phyloP scores from a whole-genome alignment of 2,797 vertebrate genomes.

The Tachyglossus aculeatus region DNA sequence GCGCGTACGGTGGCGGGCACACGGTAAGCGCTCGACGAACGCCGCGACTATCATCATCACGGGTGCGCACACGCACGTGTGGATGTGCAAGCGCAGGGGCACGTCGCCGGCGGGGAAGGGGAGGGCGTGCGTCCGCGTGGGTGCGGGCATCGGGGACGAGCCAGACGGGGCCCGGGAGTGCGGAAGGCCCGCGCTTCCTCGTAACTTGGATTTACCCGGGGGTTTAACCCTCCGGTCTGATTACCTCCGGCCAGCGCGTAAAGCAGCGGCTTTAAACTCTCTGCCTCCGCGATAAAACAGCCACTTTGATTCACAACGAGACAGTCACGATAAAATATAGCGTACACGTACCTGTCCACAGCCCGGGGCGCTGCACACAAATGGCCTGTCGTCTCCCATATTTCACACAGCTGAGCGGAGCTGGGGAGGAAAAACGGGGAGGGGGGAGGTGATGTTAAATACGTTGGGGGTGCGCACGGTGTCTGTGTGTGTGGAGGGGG shows the following conservation, averaged over 20 bases:
- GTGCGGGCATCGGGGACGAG: too few relatives aligned
- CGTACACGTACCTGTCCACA: conserved; percentile 94
- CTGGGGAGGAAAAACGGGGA: conserved; percentile 57
- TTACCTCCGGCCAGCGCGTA: conserved; percentile 73
- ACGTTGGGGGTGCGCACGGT: too few relatives aligned
- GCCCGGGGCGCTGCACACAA: conserved; percentile 94
- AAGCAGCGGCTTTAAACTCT: conserved; percentile 73
- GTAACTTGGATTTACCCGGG: conserved; percentile 75
- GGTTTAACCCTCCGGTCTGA: conserved; percentile 72
- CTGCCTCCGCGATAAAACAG: conserved; percentile 74
- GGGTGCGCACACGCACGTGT: too few relatives aligned
- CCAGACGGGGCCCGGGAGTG: conserved; percentile 65
- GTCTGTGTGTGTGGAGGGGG: too few relatives aligned
- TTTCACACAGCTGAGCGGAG: conserved; percentile 71
- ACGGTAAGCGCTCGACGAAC: too few relatives aligned
- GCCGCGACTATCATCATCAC: too few relatives aligned
- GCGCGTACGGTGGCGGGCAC: too few relatives aligned
- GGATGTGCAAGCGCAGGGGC: too few relatives aligned
- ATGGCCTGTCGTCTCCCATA: conserved; percentile 98
- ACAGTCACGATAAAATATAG: conserved; percentile 66
- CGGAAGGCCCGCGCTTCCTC: conserved; percentile 63
- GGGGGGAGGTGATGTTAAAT: conserved; percentile 63
- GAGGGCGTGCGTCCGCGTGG: too few relatives aligned
- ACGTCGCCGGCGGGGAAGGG: too few relatives aligned
- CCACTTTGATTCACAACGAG: conserved; percentile 73